These are phyloP conservation scores for Branchipolynoe longqiensis DNA, from an alignment of 2,888 invertebrate species.

Conservation along the genomic window DNA sequence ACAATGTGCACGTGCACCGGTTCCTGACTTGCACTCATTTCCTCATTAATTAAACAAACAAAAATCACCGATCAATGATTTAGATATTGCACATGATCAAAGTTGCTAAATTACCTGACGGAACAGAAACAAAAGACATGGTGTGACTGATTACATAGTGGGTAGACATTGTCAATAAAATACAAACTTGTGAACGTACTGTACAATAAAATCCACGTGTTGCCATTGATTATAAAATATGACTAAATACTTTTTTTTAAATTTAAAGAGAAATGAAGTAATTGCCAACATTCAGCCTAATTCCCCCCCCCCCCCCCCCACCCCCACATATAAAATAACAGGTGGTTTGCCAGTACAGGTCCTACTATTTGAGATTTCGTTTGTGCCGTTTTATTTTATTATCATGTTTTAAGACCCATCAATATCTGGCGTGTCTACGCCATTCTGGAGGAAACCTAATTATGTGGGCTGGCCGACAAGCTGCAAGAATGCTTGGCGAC, in stretches of 20 bases:
- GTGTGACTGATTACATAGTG: conserved; percentile 3
- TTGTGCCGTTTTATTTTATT: conserved; percentile 5
- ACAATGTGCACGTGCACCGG: background rate
- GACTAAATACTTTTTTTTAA: no score
- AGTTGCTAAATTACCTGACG: conserved; percentile 18
- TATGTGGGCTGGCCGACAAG: background rate
- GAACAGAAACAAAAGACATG: conserved; percentile 24
- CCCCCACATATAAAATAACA: background rate
- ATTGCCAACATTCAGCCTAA: conserved; percentile 11
- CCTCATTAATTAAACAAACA: background rate
- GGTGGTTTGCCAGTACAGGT: conserved; percentile 10
- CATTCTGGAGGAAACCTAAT: no score
- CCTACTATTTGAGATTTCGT: conserved; percentile 18
- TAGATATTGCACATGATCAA: conserved; percentile 29
- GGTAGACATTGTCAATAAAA: conserved; percentile 23
- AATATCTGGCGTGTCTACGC: no score
- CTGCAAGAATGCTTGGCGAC: conserved; percentile 53
- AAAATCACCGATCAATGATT: conserved; percentile 29
- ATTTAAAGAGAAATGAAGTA: conserved; percentile 19
- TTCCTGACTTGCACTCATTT: background rate
- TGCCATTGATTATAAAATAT: conserved; percentile 33
- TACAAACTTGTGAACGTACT: conserved; percentile 22
- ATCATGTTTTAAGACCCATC: no score
- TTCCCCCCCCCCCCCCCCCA: background rate
- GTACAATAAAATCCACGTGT: conserved; percentile 24